These are phyloP conservation scores for Falcunculus frontatus DNA, from an alignment of 2,113 vertebrate species.

Conservation along the genomic window DNA sequence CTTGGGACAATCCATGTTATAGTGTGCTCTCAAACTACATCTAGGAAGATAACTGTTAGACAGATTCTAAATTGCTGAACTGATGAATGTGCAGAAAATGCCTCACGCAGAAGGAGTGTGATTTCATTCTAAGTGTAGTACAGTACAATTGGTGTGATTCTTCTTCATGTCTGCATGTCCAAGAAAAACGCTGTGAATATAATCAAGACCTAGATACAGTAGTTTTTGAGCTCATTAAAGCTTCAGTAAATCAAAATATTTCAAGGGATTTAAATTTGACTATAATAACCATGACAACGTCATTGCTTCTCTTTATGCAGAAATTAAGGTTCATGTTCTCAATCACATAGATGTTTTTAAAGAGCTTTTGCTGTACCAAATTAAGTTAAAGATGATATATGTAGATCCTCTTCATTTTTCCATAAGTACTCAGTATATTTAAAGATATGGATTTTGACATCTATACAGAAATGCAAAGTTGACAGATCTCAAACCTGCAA, in stretches of 20 bases:
- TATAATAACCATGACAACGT: background rate
- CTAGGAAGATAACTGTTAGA: background rate
- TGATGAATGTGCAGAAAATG: background rate
- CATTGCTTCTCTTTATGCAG: background rate
- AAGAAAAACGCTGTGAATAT: background rate
- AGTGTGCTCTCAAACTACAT: background rate
- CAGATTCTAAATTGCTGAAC: background rate
- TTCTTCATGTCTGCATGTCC: background rate
- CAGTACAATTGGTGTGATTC: background rate
- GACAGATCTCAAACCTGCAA: background rate
- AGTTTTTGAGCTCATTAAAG: background rate
- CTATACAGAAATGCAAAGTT: background rate
- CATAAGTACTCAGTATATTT: background rate
- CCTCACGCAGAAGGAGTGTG: background rate
- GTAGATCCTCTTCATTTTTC: background rate
- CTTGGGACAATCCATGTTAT: background rate
- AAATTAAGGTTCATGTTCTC: background rate
- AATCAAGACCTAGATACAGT: background rate
- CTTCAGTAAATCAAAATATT: background rate
- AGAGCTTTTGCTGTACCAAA: background rate
- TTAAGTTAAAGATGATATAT: background rate
- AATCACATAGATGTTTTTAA: background rate
- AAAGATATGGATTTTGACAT: background rate
- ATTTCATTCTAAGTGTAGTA: background rate
- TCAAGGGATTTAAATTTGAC: background rate